Evolutionary conservation across 2,797 vertebrate species (phyloP).

Genomic region (Hoplostethus atlanticus): DNA sequence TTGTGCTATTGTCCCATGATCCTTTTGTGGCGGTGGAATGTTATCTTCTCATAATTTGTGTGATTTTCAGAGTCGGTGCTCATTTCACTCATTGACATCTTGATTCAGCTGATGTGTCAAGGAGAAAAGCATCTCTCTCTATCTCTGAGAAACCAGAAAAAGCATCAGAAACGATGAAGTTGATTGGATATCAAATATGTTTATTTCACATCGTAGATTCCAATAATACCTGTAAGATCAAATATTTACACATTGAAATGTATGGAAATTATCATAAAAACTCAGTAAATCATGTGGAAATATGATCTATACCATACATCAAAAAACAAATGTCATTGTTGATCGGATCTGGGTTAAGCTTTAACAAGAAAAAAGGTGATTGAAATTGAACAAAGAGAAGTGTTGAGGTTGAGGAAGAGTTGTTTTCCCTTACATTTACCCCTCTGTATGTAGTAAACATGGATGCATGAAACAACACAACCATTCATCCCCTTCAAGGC

Average conservation of each 20-base stretch:
- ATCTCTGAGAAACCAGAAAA: background rate
- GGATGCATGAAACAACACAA: background rate
- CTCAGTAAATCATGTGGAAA: background rate
- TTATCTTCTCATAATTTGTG: no score
- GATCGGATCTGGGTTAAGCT: background rate
- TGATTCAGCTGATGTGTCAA: background rate
- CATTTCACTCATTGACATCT: no score
- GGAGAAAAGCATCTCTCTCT: background rate
- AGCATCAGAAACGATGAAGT: background rate
- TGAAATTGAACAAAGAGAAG: background rate
- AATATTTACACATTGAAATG: conserved; percentile 42
- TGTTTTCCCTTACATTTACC: background rate
- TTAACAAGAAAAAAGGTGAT: background rate
- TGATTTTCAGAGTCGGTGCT: no score
- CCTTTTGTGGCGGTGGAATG: no score
- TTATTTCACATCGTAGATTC: conserved; percentile 48
- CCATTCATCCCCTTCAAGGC: no score
- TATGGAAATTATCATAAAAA: background rate
- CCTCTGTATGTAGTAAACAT: conserved; percentile 18
- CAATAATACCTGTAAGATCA: conserved; percentile 7
- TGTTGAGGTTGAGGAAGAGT: background rate
- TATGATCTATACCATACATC: background rate
- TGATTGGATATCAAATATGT: conserved; percentile 20
- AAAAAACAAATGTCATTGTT: conserved; percentile 4
- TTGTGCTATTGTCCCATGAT: no score